A percentile compares a stretch with the other conserved stretches of the same genome.
Evolutionary conservation across 92 coral and sea anemone species (phyloP).

Genomic region (Phenganax marumi): DNA sequence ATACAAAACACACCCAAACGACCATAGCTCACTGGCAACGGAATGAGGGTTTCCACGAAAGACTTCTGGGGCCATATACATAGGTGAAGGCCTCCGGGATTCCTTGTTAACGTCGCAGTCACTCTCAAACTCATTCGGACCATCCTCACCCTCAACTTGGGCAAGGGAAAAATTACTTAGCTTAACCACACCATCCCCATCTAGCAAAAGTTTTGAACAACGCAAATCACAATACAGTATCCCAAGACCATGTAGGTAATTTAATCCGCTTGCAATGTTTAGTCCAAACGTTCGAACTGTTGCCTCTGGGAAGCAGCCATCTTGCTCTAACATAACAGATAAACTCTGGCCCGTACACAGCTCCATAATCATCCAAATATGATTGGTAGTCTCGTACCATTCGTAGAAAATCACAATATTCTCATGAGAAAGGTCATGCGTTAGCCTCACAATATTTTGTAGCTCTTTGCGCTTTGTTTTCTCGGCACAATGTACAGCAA

Average conservation of each 20-base stretch:
- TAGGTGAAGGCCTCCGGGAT: slow-evolving; percentile 67
- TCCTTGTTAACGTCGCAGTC: slow-evolving; percentile 41
- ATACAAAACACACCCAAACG: slow-evolving; percentile 85
- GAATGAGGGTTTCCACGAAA: slow-evolving; percentile 77
- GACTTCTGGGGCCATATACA: slow-evolving; percentile 98
- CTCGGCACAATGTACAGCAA: slow-evolving; percentile 96
- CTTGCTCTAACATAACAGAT: slow-evolving; percentile 71
- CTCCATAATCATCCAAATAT: slow-evolving; percentile 98
- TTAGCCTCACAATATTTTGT: slow-evolving; percentile 84
- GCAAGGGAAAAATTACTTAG: slow-evolving; percentile 91
- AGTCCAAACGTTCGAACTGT: slow-evolving; percentile 75
- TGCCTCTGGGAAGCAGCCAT: slow-evolving; percentile 70
- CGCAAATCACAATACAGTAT: slow-evolving; percentile 86
- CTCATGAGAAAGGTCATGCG: slow-evolving; percentile 88
- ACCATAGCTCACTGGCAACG: slow-evolving; percentile 82
- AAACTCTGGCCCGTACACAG: slow-evolving; percentile 91
- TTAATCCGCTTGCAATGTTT: slow-evolving; percentile 73
- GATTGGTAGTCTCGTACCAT: slow-evolving; percentile 99
- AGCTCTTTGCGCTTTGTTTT: slow-evolving; percentile 88
- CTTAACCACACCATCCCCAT: slow-evolving; percentile 85
- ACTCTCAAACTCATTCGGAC: slow-evolving; percentile 62
- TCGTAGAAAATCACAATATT: slow-evolving; percentile 86
- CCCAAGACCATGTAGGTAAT: slow-evolving; percentile 77
- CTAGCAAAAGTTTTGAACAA: slow-evolving; percentile 80
- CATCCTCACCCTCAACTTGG: slow-evolving; percentile 88